These are phyloP conservation scores for Acleris laterana DNA, from an alignment of 2,888 invertebrate species.

Conservation along the genomic window DNA sequence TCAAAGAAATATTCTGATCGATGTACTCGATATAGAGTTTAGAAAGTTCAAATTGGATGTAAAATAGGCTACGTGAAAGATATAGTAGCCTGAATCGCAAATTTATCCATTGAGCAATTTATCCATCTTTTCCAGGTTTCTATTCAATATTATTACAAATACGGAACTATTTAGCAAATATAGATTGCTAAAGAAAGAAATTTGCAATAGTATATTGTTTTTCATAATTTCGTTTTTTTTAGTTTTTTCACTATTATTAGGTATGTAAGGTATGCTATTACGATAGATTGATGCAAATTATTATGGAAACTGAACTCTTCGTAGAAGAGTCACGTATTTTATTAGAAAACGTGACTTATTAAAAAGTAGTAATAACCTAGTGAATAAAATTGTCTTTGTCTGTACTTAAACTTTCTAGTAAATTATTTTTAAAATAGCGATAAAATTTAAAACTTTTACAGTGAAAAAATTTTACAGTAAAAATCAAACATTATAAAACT, in stretches of 20 bases:
- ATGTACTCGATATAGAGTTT: slow-evolving; percentile 17
- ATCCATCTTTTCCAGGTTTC: not conserved
- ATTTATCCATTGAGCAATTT: slow-evolving; percentile 30
- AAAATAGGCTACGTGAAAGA: slow-evolving; percentile 22
- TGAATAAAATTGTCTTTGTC: slow-evolving; percentile 14
- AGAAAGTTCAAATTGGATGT: slow-evolving; percentile 21
- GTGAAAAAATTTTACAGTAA: slow-evolving; percentile 1
- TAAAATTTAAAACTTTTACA: not conserved
- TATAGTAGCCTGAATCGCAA: slow-evolving; percentile 14
- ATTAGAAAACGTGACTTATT: slow-evolving; percentile 10
- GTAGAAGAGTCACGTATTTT: slow-evolving; percentile 14
- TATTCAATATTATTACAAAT: too few relatives aligned
- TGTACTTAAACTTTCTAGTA: not conserved
- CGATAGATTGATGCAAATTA: slow-evolving; percentile 13
- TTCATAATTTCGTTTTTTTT: too few relatives aligned
- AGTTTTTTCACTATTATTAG: too few relatives aligned
- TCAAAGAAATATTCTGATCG: slow-evolving; percentile 12
- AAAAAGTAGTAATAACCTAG: slow-evolving; percentile 16
- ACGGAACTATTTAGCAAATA: not conserved
- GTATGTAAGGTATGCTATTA: too few relatives aligned
- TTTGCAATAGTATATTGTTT: too few relatives aligned
- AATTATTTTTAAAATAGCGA: not conserved
- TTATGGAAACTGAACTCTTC: not conserved
- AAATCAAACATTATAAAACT: slow-evolving; percentile 28
- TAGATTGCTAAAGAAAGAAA: not conserved